Percentiles rank a stretch among this genome's conserved stretches.
These are phyloP conservation scores for Parus major DNA, from an alignment of 2,113 vertebrate species.

Conservation along the genomic window DNA sequence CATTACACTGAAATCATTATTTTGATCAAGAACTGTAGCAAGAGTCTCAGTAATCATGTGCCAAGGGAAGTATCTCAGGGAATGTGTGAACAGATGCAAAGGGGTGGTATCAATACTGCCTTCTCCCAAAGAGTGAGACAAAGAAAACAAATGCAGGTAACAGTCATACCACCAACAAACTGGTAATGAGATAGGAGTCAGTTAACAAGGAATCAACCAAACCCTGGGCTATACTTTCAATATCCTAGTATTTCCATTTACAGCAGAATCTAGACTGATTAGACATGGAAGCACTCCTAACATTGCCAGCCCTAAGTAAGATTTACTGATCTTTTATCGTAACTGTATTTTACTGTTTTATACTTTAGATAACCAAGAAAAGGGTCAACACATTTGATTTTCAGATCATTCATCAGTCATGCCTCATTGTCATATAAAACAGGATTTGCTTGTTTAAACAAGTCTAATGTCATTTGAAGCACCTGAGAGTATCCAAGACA, in stretches of 20 bases:
- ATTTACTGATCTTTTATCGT: not conserved
- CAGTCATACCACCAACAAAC: not conserved
- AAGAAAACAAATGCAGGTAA: not conserved
- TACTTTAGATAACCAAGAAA: constrained; percentile 4
- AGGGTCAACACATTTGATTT: not conserved
- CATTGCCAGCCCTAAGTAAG: not conserved
- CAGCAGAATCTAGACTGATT: not conserved
- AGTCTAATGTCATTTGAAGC: not conserved
- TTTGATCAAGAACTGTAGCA: not conserved
- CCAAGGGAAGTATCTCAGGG: not conserved
- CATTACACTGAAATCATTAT: not conserved
- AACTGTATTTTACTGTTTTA: not conserved
- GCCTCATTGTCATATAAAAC: not conserved
- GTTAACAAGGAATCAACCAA: not conserved
- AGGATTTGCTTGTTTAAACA: not conserved
- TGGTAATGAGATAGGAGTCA: not conserved
- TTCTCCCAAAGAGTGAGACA: not conserved
- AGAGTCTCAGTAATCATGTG: not conserved
- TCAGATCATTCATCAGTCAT: not conserved
- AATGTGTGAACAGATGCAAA: not conserved
- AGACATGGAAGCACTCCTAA: not conserved
- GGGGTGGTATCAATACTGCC: not conserved
- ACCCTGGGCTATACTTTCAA: not conserved
- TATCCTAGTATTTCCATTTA: not conserved
- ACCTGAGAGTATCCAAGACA: not conserved